Evolutionary conservation across 2,888 invertebrate genomes (phyloP), one percentile per base, ranked within the genome.

Genomic region (Cremastinae sp.): DNA sequence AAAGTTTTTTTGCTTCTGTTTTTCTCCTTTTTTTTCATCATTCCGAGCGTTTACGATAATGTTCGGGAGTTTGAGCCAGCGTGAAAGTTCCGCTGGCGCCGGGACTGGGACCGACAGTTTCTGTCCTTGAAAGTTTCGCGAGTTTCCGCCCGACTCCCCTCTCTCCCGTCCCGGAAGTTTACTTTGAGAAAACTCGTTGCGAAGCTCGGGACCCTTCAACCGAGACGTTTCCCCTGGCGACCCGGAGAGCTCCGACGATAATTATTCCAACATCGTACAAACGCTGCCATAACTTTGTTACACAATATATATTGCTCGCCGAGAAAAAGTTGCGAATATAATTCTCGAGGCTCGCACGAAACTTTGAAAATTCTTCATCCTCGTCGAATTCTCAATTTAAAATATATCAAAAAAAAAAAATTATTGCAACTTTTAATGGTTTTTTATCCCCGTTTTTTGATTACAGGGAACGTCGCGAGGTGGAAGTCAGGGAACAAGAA

Each of bases 401-500:
- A 7, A 41, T 41, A 20, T 12, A 12, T 2, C 9, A 58, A 7
- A 18, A 16, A 10, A 38, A 58, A 41, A 53, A 58, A 20, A 16
- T 20, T 4, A 38, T 20, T 41, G 41, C n/a, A n/a, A n/a, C n/a
- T n/a, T n/a, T n/a, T n/a, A n/a, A 64, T 72, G 1, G 8, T 43
- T 3, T 43, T 58, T 56, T n/a, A 22, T 58, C 28, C 45, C 16
- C 53, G 62, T 41, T 38, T 68, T 72, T 51, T 75, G 73, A 62
- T 76, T 84, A 62, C 88, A 91, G 93, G 87, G 93, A 93, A 83
- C 91, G 94, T 87, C 93, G 94, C 85, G 94, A 93, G 87, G 93
- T 93, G 90, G 94, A 94, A 87, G 92, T 92, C 83, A 92, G 93
- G 87, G 93, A 93, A 82, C 81, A 91, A 80, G 92, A 92, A 90